Evolutionary conservation across 2,113 vertebrate genomes (phyloP).

Genomic region (Connochaetes taurinus): DNA sequence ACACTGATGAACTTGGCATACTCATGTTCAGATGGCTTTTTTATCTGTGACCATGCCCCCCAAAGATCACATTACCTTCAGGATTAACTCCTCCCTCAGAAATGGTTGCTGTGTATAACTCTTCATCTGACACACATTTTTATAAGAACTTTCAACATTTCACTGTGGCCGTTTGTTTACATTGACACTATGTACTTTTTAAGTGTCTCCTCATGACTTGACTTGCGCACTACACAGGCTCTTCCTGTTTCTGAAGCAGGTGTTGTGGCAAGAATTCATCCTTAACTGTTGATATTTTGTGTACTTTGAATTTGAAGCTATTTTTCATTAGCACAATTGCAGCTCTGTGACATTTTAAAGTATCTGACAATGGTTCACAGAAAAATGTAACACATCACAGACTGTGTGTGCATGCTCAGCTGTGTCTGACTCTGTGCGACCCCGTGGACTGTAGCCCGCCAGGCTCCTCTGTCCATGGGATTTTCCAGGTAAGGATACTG

Average conservation of each 20-base stretch:
- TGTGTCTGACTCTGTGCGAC: not conserved
- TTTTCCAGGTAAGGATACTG: not conserved
- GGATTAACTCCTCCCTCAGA: not conserved
- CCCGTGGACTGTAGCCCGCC: not conserved
- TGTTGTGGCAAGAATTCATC: constrained; percentile 32
- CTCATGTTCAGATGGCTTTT: not conserved
- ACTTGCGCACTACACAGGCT: constrained; percentile 5
- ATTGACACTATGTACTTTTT: not conserved
- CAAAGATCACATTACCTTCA: not conserved
- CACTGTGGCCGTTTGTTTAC: not conserved
- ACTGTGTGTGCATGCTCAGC: not conserved
- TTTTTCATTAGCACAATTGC: constrained; percentile 6
- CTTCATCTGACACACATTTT: not conserved
- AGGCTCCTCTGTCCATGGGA: not conserved
- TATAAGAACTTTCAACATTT: not conserved
- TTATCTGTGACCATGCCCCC: not conserved
- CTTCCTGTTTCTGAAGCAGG: constrained; percentile 4
- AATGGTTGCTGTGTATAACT: not conserved
- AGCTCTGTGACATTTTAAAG: constrained; percentile 33
- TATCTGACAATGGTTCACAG: not conserved
- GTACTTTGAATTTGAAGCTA: constrained; percentile 34
- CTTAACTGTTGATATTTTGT: not conserved
- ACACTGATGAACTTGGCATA: not conserved
- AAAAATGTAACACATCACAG: constrained; percentile 38
- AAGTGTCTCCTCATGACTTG: not conserved